phyloP scores from a whole-genome alignment of 1,140 invertebrate genomes.

The Asobara japonica region DNA sequence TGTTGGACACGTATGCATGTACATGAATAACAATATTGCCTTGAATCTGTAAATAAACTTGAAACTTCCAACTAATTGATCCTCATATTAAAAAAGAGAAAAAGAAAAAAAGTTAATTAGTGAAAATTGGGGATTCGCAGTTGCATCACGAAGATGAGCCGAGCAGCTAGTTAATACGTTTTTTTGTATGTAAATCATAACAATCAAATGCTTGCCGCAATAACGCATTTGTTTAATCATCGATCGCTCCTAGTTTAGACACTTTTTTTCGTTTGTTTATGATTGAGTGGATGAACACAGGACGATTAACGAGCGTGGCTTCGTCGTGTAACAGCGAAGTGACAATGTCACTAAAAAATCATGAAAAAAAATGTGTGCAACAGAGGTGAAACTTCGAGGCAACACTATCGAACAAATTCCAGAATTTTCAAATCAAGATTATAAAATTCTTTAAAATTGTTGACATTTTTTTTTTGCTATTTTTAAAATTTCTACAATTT shows the following conservation, averaged over 20 bases:
- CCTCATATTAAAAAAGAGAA: constrained; percentile 3
- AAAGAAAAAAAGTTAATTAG: neutral
- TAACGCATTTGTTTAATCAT: neutral
- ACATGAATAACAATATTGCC: constrained; percentile 58
- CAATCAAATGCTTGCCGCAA: neutral
- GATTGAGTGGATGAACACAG: neutral
- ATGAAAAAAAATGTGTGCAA: constrained; percentile 4
- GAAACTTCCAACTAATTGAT: constrained; percentile 54
- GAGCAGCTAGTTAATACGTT: neutral
- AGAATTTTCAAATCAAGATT: too few relatives aligned
- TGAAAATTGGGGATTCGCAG: neutral
- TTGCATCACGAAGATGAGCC: neutral
- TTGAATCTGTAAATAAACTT: constrained; percentile 64
- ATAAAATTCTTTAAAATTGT: too few relatives aligned
- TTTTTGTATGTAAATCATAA: neutral
- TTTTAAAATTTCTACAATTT: too few relatives aligned
- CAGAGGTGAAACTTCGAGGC: neutral
- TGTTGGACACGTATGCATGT: constrained; percentile 50
- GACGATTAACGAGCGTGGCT: constrained; percentile 28
- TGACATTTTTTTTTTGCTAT: too few relatives aligned
- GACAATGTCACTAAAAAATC: constrained; percentile 31
- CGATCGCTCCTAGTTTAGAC: neutral
- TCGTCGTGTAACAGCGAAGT: constrained; percentile 37
- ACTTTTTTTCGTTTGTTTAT: neutral
- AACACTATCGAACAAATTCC: too few relatives aligned